Percentiles rank a stretch among this genome's conserved stretches.
Evolutionary conservation across 2,888 invertebrate genomes (phyloP).

Genomic region (Dendrolimus pini): DNA sequence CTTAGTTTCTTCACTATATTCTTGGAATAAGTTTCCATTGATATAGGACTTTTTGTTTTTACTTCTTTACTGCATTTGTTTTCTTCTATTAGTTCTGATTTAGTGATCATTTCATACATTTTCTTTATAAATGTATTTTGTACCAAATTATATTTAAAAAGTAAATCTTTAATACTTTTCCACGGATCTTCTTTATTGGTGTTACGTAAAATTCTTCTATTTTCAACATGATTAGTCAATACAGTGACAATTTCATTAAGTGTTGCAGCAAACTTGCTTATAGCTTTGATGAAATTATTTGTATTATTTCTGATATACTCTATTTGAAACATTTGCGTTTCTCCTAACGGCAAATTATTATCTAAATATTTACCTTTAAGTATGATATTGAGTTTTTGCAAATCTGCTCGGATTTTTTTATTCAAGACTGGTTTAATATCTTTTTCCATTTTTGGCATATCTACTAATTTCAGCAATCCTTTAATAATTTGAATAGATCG

Average conservation of each 20-base stretch:
- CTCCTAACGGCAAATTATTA: slow-evolving; percentile 20
- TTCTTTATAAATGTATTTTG: slow-evolving; percentile 48
- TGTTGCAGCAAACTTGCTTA: slow-evolving; percentile 43
- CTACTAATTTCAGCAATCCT: slow-evolving; percentile 34
- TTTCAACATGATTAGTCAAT: slow-evolving; percentile 15
- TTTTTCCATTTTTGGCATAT: slow-evolving; percentile 16
- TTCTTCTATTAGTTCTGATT: background rate
- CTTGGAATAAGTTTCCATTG: slow-evolving; percentile 36
- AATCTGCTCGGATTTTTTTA: slow-evolving; percentile 20
- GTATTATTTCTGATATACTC: slow-evolving; percentile 44
- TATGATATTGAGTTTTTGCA: slow-evolving; percentile 36
- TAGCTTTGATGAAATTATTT: slow-evolving; percentile 37
- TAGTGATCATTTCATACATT: slow-evolving; percentile 37
- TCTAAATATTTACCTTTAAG: slow-evolving; percentile 25
- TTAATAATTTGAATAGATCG: slow-evolving; percentile 45
- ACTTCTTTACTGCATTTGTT: background rate
- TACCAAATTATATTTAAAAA: slow-evolving; percentile 40
- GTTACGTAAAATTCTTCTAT: slow-evolving; percentile 4
- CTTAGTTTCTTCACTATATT: slow-evolving; percentile 49
- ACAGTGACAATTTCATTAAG: slow-evolving; percentile 42
- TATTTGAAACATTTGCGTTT: slow-evolving; percentile 35
- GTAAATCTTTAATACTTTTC: slow-evolving; percentile 31
- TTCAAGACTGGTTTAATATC: slow-evolving; percentile 11
- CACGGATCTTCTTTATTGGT: slow-evolving; percentile 19
- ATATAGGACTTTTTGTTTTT: slow-evolving; percentile 15